phyloP scores from a whole-genome alignment of 2,113 vertebrate species.

The Sterrhoptilus dennistouni region DNA sequence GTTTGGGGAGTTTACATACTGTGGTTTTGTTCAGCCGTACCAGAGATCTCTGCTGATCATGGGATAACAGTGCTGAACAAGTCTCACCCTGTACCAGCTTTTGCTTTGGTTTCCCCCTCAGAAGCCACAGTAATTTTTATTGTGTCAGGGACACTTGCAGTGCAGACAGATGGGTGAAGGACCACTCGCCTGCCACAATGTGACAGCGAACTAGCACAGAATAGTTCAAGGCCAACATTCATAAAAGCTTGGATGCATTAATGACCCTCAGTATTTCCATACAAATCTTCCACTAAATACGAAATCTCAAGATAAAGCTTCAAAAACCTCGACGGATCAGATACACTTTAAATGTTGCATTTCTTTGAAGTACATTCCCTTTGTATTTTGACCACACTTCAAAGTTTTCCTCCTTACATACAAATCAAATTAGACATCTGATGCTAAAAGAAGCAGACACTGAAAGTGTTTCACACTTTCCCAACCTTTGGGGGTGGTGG shows the following conservation, averaged over 20 bases:
- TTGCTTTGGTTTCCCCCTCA: neutral
- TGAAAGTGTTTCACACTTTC: neutral
- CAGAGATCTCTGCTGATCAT: neutral
- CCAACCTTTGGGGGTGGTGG: neutral
- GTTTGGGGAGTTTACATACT: neutral
- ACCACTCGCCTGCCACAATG: rapidly evolving
- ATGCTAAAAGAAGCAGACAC: neutral
- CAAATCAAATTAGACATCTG: neutral
- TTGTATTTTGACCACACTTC: neutral
- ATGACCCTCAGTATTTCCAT: neutral
- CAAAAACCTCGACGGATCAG: slow-evolving; percentile 10
- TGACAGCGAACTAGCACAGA: neutral
- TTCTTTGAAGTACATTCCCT: slow-evolving; percentile 35
- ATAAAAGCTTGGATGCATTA: neutral
- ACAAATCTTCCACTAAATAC: neutral
- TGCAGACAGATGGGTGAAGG: neutral
- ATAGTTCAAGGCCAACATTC: neutral
- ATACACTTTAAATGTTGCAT: neutral
- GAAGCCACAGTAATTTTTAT: neutral
- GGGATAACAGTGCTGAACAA: neutral
- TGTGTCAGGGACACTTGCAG: neutral
- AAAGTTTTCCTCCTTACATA: slow-evolving; percentile 6
- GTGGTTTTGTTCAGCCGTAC: neutral
- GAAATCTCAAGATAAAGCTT: slow-evolving; percentile 29
- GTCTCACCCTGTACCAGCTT: neutral